These are phyloP conservation scores for Urechis unicinctus DNA, from an alignment of 2,888 invertebrate species.

Conservation along the genomic window DNA sequence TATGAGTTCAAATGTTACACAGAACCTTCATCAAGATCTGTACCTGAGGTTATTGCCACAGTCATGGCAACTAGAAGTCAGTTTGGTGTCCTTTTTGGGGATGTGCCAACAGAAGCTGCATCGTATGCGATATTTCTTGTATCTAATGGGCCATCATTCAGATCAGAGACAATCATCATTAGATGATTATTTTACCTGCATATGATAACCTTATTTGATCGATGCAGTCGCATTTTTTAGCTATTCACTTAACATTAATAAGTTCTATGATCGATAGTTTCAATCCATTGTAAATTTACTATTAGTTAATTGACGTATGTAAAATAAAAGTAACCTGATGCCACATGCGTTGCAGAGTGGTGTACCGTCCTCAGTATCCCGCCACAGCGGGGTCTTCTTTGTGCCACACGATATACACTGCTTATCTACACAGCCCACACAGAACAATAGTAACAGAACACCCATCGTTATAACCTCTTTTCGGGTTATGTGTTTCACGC, in stretches of 20 bases:
- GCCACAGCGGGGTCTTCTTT: conserved; percentile 46
- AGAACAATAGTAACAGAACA: background rate
- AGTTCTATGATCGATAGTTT: too few species aligned
- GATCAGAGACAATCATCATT: background rate
- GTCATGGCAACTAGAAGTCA: background rate
- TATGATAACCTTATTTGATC: background rate
- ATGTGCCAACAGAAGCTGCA: conserved; percentile 46
- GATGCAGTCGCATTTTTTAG: background rate
- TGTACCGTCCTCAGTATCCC: conserved; percentile 50
- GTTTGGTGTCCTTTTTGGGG: conserved; percentile 40
- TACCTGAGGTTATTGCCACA: background rate
- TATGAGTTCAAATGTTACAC: too few species aligned
- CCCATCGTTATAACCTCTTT: too few species aligned
- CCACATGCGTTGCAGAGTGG: conserved; percentile 50
- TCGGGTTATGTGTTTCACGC: too few species aligned
- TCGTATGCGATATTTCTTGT: conserved; percentile 44
- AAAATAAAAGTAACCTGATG: conserved; percentile 34
- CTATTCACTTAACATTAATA: too few species aligned
- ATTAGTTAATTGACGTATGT: too few species aligned
- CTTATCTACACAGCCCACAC: conserved; percentile 23
- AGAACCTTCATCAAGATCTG: background rate
- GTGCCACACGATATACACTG: conserved; percentile 47
- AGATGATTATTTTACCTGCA: background rate
- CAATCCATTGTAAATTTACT: too few species aligned
- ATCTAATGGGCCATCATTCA: conserved; percentile 9